These are phyloP conservation scores for Drosophila paulistorum DNA, from an alignment of 1,140 invertebrate genomes.

Conservation along the genomic window DNA sequence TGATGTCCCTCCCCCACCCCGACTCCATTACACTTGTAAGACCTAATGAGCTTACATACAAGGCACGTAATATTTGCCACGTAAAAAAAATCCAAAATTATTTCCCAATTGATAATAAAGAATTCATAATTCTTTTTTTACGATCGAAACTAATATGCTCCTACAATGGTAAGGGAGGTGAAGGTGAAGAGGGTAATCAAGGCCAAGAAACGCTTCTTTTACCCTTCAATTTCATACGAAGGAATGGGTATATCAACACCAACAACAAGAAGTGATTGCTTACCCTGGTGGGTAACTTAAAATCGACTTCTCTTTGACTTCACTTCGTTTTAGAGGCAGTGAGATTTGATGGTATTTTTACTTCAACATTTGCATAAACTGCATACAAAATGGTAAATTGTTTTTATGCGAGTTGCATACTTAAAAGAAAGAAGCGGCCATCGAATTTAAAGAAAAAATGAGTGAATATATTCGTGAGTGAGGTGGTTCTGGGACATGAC, in stretches of 20 bases:
- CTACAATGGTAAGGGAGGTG: neutral
- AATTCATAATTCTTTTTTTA: conserved; percentile 1
- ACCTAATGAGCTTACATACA: conserved; percentile 3
- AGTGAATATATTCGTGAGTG: no score
- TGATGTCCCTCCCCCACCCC: neutral
- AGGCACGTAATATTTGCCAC: neutral
- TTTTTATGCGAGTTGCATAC: conserved; percentile 48
- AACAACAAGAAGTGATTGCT: no score
- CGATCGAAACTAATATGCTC: conserved; percentile 1
- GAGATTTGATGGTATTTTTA: neutral
- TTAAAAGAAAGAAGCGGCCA: conserved; percentile 8
- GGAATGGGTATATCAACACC: neutral
- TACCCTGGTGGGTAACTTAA: no score
- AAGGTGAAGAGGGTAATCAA: neutral
- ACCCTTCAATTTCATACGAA: neutral
- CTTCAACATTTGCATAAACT: conserved; percentile 58
- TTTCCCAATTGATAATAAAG: neutral
- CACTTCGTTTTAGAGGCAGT: no score
- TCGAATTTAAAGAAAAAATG: neutral
- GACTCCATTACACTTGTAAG: neutral
- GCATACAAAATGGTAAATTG: conserved; percentile 32
- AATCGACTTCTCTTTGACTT: no score
- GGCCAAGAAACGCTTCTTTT: conserved; percentile 2
- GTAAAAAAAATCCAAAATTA: neutral
- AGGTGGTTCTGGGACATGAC: conserved; percentile 22